Evolutionary conservation across 2,113 vertebrate genomes (phyloP).

Genomic region (Marmota monax): DNA sequence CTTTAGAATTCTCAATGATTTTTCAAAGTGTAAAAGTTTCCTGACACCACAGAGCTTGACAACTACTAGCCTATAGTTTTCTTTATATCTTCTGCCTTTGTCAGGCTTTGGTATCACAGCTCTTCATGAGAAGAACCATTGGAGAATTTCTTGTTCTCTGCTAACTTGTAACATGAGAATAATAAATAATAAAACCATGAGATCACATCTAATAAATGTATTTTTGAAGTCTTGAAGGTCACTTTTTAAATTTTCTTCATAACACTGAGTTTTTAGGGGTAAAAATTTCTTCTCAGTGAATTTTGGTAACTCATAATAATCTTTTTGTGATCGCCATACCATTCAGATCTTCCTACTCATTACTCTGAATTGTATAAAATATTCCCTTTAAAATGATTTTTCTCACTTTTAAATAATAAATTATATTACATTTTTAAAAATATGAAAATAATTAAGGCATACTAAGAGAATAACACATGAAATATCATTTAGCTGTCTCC

Average conservation of each 20-base stretch:
- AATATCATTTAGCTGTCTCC: not conserved
- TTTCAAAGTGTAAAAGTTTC: not conserved
- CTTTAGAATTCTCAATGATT: not conserved
- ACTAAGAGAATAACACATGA: not conserved
- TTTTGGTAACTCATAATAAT: not conserved
- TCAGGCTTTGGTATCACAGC: not conserved
- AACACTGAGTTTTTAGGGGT: not conserved
- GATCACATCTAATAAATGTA: not conserved
- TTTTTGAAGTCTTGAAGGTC: not conserved
- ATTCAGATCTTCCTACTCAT: not conserved
- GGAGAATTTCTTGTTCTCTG: not conserved
- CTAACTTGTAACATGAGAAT: not conserved
- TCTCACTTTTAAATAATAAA: not conserved
- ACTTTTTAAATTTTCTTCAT: not conserved
- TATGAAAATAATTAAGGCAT: not conserved
- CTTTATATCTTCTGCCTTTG: not conserved
- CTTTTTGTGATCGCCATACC: not conserved
- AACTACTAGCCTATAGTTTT: not conserved
- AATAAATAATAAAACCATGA: not conserved
- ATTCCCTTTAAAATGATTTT: not conserved
- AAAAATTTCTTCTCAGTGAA: not conserved
- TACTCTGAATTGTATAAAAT: not conserved
- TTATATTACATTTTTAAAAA: not conserved
- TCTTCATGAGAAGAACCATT: not conserved
- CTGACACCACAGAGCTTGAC: not conserved